Evolutionary conservation across 2,888 invertebrate genomes (phyloP).

Genomic region (Drosophila monieri): DNA sequence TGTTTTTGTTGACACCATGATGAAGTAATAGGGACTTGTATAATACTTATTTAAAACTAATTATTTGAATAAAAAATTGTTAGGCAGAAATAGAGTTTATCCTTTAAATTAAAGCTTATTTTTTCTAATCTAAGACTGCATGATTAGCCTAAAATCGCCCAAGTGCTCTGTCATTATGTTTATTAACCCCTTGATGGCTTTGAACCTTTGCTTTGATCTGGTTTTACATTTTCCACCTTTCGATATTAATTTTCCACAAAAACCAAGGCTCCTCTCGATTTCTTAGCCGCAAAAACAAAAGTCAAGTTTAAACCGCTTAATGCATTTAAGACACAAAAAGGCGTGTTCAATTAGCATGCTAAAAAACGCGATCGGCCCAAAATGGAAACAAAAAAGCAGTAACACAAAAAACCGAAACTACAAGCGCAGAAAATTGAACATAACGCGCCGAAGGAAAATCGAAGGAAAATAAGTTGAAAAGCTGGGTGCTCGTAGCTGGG

Average conservation of each 20-base stretch:
- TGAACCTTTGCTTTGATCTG: constrained; percentile 28
- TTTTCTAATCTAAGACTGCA: not conserved
- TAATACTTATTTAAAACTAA: not conserved
- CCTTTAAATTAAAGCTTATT: not conserved
- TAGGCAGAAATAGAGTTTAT: not conserved
- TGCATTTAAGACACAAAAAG: constrained; percentile 73
- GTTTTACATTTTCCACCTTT: constrained; percentile 17
- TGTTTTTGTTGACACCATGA: constrained; percentile 14
- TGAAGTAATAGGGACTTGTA: not conserved
- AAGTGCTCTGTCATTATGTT: constrained; percentile 7
- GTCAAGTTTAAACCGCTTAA: constrained; percentile 76
- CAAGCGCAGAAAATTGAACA: constrained; percentile 76
- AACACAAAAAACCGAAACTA: constrained; percentile 56
- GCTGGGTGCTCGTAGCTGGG: constrained; percentile 23
- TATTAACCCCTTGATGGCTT: constrained; percentile 30
- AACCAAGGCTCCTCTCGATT: constrained; percentile 17
- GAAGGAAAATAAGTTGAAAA: constrained; percentile 49
- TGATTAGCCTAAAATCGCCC: not conserved
- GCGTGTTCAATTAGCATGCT: constrained; percentile 77
- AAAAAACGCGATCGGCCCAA: constrained; percentile 42
- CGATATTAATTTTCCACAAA: constrained; percentile 14
- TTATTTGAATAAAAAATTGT: too few species aligned
- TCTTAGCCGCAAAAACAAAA: constrained; percentile 37
- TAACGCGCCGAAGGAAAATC: constrained; percentile 60
- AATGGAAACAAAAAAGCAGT: constrained; percentile 27